Conservation (phyloP, 2,113 vertebrate genomes). For the Gopherus evgoodei region DNA sequence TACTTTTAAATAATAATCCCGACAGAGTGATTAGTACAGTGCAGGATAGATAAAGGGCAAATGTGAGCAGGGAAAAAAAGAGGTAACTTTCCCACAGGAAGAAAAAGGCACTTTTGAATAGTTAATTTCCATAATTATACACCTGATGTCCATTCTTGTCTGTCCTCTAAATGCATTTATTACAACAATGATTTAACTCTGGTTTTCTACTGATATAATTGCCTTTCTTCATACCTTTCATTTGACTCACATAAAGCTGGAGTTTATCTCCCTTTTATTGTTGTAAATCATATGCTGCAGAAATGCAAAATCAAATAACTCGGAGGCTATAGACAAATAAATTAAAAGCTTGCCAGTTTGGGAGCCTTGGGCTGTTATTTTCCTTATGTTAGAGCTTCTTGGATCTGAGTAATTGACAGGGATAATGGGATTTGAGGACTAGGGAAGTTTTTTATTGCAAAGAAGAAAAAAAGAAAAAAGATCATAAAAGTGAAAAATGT, state of each 20-base stretch:
- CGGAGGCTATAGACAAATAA: not conserved
- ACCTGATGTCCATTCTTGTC: not conserved
- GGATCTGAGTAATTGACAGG: not conserved
- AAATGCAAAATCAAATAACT: not conserved
- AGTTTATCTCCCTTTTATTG: not conserved
- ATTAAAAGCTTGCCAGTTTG: not conserved
- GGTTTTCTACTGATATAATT: not conserved
- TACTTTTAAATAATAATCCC: rapidly evolving
- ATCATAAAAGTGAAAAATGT: not conserved
- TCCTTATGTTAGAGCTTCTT: not conserved
- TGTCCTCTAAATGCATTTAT: not conserved
- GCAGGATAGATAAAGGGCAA: not conserved
- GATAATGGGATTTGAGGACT: not conserved
- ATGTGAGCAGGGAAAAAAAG: not conserved
- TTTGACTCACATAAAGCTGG: not conserved
- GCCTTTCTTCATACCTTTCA: not conserved
- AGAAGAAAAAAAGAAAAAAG: not conserved
- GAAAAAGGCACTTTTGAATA: not conserved
- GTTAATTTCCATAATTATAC: not conserved
- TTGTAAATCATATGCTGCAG: not conserved
- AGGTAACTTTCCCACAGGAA: not conserved
- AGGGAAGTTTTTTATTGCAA: not conserved
- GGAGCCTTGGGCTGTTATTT: not conserved
- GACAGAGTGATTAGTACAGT: not conserved
- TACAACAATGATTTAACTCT: rapidly evolving